Percentiles rank a stretch among this genome's conserved stretches.
These are phyloP conservation scores for Oligia fasciuncula DNA, from an alignment of 2,888 invertebrate species.

Conservation along the genomic window DNA sequence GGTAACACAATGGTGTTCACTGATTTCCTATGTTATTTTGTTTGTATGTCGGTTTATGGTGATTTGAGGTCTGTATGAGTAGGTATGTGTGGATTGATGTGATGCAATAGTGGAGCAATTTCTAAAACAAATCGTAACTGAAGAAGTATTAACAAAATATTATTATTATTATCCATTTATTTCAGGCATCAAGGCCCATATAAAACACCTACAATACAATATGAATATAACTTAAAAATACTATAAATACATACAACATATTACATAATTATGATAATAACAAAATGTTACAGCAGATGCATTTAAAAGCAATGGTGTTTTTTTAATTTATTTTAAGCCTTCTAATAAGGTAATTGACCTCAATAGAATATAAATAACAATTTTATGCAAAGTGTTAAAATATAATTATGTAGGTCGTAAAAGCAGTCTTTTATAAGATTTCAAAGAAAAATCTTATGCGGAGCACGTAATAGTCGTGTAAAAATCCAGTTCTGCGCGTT, in stretches of 20 bases:
- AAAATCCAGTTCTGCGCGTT: constrained; percentile 43
- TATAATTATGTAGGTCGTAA: neutral
- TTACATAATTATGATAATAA: no score
- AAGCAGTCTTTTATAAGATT: neutral
- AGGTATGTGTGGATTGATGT: neutral
- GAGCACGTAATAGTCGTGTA: neutral
- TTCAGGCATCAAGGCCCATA: no score
- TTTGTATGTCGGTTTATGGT: constrained; percentile 34
- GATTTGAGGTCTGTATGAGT: constrained; percentile 20
- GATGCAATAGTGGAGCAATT: neutral
- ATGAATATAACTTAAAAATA: no score
- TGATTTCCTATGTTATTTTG: constrained; percentile 56
- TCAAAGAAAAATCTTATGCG: constrained; percentile 10
- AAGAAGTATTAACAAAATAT: neutral
- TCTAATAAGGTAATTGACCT: neutral
- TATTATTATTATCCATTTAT: no score
- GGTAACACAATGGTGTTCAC: constrained; percentile 42
- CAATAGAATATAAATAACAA: neutral
- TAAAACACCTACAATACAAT: no score
- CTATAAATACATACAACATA: no score
- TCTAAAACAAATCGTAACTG: neutral
- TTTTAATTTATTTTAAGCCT: neutral
- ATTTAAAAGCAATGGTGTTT: neutral
- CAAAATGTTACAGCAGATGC: neutral
- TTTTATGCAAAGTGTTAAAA: neutral